phyloP scores from a whole-genome alignment of 2,797 vertebrate genomes.

The Pseudomugil tenellus region DNA sequence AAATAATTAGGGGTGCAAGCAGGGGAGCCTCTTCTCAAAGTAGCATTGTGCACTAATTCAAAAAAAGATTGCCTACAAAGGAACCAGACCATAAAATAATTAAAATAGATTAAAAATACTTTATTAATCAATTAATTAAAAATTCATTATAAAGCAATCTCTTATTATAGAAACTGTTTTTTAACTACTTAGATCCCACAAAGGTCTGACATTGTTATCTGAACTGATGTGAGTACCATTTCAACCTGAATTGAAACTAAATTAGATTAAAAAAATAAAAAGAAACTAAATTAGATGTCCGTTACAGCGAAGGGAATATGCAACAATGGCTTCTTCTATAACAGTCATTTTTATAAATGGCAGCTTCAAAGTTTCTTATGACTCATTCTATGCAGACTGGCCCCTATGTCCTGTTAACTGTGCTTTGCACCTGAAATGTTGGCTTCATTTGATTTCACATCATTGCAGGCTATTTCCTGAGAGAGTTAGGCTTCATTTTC shows the following conservation, averaged over 20 bases:
- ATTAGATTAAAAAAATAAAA: too few species aligned
- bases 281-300: neutral
- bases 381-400: neutral
- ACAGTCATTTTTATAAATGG: neutral
- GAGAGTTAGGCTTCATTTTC: constrained; percentile 49
- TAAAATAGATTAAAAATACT: too few species aligned
- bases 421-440: constrained; percentile 8
- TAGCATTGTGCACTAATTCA: too few species aligned
- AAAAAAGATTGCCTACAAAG: too few species aligned
- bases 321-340: neutral
- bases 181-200: neutral
- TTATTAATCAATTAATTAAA: too few species aligned
- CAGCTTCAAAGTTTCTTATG: neutral
- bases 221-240: neutral
- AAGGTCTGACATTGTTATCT: neutral
- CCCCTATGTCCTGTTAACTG: constrained; percentile 20
- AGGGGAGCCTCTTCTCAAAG: too few species aligned
- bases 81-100: too few species aligned
- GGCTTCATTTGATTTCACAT: constrained; percentile 23
- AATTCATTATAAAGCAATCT: too few species aligned
- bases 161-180: too few species aligned
- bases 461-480: constrained; percentile 31
- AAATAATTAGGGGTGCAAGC: neutral
- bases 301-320: neutral
- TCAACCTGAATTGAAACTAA: neutral